Base-by-base conservation (phyloP, 2,113 vertebrate genomes). In the Egretta garzetta region DNA sequence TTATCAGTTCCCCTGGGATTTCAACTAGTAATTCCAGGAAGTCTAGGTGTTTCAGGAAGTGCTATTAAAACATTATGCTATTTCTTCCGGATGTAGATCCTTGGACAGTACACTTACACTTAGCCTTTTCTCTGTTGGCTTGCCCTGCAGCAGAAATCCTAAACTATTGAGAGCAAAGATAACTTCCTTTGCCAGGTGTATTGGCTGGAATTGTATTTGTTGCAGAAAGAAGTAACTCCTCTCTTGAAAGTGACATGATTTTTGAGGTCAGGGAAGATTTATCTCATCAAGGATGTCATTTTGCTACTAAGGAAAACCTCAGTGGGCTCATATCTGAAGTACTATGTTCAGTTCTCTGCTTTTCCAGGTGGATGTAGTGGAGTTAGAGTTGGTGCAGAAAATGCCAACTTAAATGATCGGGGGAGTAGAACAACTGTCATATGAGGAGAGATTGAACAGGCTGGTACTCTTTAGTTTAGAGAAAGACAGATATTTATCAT, bases 1-100 rank as follows among this genome's bases (percentile, higher is more conserved):
- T 80, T 75, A 81, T 41, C 56, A 50, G 10, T 92, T 96, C 83
- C 66, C 66, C 73, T 82, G 86, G 62, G 80, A 68, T 81, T 79
- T 71, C 68, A 89, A 64, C 33, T 75, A 35, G 75, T 64, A 58
- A 72, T 94, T 94, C 76, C 70, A 96, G 91, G 93, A 96, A 94
- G 80, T 87, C 80, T 88, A 86, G 85, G 92, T 95, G 93, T 92
- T 97, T 90, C 68, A 88, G 88, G 92, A 97, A 96, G 58, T 70
- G 53, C 37, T 89, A 39, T 72, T 91, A 73, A 96, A 84, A 81
- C 71, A 62, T n/a, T 80, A 20, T 33, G 53, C n/a, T 68, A 0
- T 93, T 96, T 87, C 70, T 89, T 79, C 56, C 3, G 24, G 88
- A 79, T 95, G 39, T 67, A 72, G 83, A 59, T 95, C 55, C 68